Evolutionary conservation across 2,888 invertebrate species (phyloP).

Genomic region (Dicycla oo): DNA sequence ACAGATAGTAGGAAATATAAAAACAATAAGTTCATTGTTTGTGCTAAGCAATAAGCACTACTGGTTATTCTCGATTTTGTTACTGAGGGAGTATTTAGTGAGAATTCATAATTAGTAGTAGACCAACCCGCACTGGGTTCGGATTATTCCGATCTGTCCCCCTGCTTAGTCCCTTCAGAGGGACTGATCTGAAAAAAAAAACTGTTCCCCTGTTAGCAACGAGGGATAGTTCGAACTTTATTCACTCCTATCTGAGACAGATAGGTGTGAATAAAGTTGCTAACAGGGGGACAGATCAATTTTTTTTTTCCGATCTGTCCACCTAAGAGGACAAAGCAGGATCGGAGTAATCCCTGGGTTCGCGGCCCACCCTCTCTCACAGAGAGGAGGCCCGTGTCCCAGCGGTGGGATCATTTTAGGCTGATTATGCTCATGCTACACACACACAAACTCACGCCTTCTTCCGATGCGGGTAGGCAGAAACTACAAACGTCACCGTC

Average conservation of each 20-base stretch:
- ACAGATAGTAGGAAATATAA: slow-evolving; percentile 70
- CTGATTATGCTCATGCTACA: not conserved
- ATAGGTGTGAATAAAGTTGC: too few relatives aligned
- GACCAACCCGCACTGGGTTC: not conserved
- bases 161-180: too few relatives aligned
- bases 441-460: not conserved
- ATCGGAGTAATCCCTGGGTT: too few relatives aligned
- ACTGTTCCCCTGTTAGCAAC: too few relatives aligned
- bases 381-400: not conserved
- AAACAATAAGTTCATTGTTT: slow-evolving; percentile 74
- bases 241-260: too few relatives aligned
- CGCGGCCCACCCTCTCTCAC: not conserved
- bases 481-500: not conserved
- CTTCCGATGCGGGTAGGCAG: not conserved
- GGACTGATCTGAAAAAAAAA: too few relatives aligned
- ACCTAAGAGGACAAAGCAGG: too few relatives aligned
- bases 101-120: slow-evolving; percentile 11
- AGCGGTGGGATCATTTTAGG: too few relatives aligned
- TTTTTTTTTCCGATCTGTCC: too few relatives aligned
- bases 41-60: slow-evolving; percentile 63
- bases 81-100: slow-evolving; percentile 31
- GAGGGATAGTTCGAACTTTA: too few relatives aligned
- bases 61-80: slow-evolving; percentile 65
- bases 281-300: too few relatives aligned
- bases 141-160: too few relatives aligned